Percentiles rank a stretch among this genome's conserved stretches.
These are phyloP conservation scores for Brachystomella parvula DNA, from an alignment of 1,140 invertebrate species.

Conservation along the genomic window DNA sequence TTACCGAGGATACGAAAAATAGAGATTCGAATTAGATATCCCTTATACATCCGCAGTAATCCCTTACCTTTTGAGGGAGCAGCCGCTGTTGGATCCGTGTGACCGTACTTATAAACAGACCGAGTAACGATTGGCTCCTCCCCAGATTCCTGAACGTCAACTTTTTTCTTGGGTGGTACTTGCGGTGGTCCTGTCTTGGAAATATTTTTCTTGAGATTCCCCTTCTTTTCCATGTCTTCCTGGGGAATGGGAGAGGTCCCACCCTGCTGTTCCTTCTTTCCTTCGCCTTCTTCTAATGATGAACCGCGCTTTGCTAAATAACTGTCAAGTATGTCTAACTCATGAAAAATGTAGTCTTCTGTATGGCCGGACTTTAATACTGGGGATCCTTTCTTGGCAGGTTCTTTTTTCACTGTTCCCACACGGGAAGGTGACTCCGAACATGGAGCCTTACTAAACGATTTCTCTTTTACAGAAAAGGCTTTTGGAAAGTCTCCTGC, in stretches of 20 bases:
- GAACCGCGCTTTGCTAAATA: slow-evolving; percentile 27
- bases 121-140: not conserved
- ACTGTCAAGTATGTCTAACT: slow-evolving; percentile 33
- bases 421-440: not conserved
- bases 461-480: not conserved
- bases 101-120: not conserved
- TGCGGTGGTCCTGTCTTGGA: no score
- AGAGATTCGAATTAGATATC: no score
- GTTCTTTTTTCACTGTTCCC: not conserved
- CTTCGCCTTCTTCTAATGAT: slow-evolving; percentile 24
- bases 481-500: not conserved
- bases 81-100: not conserved
- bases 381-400: not conserved
- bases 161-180: not conserved
- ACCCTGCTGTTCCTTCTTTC: slow-evolving; percentile 4
- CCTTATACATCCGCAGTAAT: no score
- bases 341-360: slow-evolving; percentile 32
- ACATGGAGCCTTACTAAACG: not conserved
- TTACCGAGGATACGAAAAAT: no score
- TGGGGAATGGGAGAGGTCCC: not conserved
- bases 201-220: not conserved
- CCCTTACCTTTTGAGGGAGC: no score
- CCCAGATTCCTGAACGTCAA: not conserved
- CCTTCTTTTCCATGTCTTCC: not conserved
- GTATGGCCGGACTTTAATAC: not conserved